Base-by-base conservation (phyloP, 2,888 invertebrate genomes). In the Tachina grossa region DNA sequence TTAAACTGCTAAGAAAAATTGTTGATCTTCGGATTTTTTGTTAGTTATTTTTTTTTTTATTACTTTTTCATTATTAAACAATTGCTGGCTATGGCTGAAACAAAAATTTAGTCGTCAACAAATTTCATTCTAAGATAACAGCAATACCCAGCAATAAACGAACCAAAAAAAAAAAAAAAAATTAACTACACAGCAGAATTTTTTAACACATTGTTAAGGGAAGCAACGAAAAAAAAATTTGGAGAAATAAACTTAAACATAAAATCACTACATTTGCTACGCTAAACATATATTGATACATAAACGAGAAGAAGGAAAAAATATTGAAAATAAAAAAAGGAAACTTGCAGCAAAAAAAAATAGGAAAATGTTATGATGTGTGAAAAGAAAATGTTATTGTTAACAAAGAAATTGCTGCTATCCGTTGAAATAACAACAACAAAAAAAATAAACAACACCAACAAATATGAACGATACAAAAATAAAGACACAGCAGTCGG, bases 301-400 rank as follows among this genome's bases (percentile, higher is more conserved):
- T 53, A 76, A 68, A 31, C 51, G 59, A 51, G 9, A 41, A 19
- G 51, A 53, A 41, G 31, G 16, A 66, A 57, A 47, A 69, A 78
- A n/a, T 39, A 45, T 22, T 41, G 16, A 77, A 49, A 65, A 19
- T 11, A 59, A 59, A 78, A 59, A 53, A 19, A n/a, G 13, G 16
- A 53, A 53, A 63, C 16, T 63, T 19, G 13, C 2, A 16, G 51
- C 43, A 55, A 69, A 31, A 31, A 16, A 19, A 55, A 61, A 69
- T 47, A 14, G 47, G 22, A 65, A 80, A 78, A 74, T 76, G 83
- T 83, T 85, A 85, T 85, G 85, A 76, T 72, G 85, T 85, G 85
- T 80, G 63, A 85, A 85, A 83, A 76, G 71, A 83, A 85, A 80
- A 79, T 77, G 79, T 79, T 85, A 39, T 80, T 79, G 45, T 66